Conservation (phyloP, 2,888 invertebrate species). For the Diarsia rubi region DNA sequence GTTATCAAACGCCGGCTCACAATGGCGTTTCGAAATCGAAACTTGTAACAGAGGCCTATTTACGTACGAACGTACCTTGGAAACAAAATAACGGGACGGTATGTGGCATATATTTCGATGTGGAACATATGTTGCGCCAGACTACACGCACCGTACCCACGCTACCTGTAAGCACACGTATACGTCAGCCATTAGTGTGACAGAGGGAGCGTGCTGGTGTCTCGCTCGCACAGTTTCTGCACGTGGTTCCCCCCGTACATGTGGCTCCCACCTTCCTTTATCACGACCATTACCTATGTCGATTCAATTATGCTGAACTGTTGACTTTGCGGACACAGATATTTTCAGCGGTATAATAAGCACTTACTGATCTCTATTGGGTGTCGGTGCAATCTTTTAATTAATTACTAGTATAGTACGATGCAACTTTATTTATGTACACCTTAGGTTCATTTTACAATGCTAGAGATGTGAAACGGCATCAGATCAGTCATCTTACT, state of each 20-base stretch:
- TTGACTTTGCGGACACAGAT: constrained; percentile 81
- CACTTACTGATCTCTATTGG: constrained; percentile 64
- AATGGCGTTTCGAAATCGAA: constrained; percentile 76
- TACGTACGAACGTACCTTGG: constrained; percentile 73
- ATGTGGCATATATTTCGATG: constrained; percentile 73
- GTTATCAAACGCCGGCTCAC: constrained; percentile 77
- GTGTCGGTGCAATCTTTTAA: constrained; percentile 75
- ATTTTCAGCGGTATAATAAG: constrained; percentile 75
- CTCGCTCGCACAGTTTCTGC: constrained; percentile 66
- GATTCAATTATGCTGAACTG: constrained; percentile 86
- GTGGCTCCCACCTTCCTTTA: constrained; percentile 73
- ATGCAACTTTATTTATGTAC: constrained; percentile 46
- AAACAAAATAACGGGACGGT: constrained; percentile 78
- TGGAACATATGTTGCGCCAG: constrained; percentile 73
- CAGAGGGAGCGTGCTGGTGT: constrained; percentile 62
- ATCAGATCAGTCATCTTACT: constrained; percentile 5
- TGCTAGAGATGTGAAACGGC: constrained; percentile 21
- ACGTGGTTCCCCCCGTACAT: constrained; percentile 75
- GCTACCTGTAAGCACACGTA: constrained; percentile 71
- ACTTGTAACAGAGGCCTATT: constrained; percentile 77
- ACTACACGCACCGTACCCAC: constrained; percentile 67
- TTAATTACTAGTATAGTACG: constrained; percentile 64
- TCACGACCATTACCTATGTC: constrained; percentile 79
- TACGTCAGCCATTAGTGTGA: constrained; percentile 73
- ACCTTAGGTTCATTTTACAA: constrained; percentile 54